phyloP scores from a whole-genome alignment of 2,797 vertebrate species.

The Dallia pectoralis region DNA sequence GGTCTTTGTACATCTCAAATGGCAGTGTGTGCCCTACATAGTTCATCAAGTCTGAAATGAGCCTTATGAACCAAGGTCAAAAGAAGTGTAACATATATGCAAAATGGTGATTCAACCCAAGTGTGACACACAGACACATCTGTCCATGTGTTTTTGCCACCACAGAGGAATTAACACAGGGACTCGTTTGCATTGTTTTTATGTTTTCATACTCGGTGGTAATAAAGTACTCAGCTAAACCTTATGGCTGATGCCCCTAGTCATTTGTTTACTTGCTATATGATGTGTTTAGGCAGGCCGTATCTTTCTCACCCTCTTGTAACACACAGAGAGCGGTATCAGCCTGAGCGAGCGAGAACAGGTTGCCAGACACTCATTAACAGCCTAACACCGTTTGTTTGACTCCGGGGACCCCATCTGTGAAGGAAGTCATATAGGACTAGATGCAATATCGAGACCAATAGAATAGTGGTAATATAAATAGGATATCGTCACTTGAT shows the following conservation, averaged over 20 bases:
- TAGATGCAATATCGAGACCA: background rate
- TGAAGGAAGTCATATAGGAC: background rate
- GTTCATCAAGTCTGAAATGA: no score
- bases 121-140: background rate
- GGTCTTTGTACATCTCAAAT: no score
- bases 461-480: background rate
- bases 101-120: no score
- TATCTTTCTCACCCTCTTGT: background rate
- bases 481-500: background rate
- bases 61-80: no score
- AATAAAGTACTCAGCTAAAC: background rate
- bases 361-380: background rate
- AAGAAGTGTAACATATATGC: no score
- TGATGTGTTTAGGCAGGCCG: background rate
- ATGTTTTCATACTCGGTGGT: background rate
- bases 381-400: background rate
- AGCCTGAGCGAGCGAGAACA: background rate
- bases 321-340: background rate
- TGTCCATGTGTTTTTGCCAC: background rate
- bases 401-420: background rate
- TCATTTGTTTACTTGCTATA: slow-evolving; percentile 4
- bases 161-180: background rate
- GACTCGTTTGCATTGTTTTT: background rate
- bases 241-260: slow-evolving; percentile 4
- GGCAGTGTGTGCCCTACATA: no score